These are phyloP conservation scores for Microplitis deprimator DNA, from an alignment of 2,888 invertebrate species.

Conservation along the genomic window DNA sequence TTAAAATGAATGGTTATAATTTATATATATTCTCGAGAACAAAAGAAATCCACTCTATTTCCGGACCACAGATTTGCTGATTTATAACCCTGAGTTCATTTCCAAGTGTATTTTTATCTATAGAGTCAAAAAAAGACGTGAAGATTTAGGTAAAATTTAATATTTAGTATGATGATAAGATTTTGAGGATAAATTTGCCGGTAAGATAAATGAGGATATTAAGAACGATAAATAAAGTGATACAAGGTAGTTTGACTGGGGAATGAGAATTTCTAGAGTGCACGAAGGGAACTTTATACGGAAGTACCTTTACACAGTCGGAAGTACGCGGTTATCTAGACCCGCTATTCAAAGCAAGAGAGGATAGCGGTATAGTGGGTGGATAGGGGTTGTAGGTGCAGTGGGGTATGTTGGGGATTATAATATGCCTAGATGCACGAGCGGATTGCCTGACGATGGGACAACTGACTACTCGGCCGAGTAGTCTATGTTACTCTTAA, in stretches of 20 bases:
- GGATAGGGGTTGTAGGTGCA: too few species aligned
- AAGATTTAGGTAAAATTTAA: background rate
- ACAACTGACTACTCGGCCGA: background rate
- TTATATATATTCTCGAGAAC: background rate
- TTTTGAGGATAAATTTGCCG: background rate
- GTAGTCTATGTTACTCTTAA: background rate
- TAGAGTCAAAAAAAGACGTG: background rate
- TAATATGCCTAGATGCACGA: background rate
- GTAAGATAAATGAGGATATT: background rate
- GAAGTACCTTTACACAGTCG: conserved; percentile 26
- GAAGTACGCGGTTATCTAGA: conserved; percentile 30
- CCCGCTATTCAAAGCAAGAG: conserved; percentile 25
- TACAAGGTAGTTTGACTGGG: conserved; percentile 5
- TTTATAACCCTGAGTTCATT: background rate
- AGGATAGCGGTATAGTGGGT: conserved; percentile 2
- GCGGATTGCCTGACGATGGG: conserved; percentile 4
- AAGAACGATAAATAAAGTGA: conserved; percentile 9
- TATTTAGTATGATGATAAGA: background rate
- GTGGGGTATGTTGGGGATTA: background rate
- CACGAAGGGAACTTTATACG: conserved; percentile 8
- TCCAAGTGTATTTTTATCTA: background rate
- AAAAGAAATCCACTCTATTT: background rate
- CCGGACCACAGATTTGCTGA: background rate
- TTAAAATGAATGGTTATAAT: background rate
- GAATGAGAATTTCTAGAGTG: background rate